These are phyloP conservation scores for Thecocarcelia acutangulata DNA, from an alignment of 2,888 invertebrate genomes.

Conservation along the genomic window DNA sequence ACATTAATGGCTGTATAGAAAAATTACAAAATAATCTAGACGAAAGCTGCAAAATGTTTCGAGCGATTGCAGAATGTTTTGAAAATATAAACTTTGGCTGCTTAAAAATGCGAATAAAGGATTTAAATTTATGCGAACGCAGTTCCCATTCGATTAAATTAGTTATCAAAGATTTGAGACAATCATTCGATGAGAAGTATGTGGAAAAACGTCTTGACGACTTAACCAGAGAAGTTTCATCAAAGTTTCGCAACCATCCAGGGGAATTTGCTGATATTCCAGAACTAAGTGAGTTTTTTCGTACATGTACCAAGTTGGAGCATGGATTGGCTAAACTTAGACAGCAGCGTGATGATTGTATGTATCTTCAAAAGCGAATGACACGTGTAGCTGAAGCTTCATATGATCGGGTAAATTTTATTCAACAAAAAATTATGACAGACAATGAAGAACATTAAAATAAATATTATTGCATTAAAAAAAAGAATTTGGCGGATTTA, in stretches of 20 bases:
- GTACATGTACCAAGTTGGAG: constrained; percentile 77
- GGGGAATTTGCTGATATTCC: constrained; percentile 80
- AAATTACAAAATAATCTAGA: constrained; percentile 76
- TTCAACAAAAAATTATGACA: constrained; percentile 68
- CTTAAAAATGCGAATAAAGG: constrained; percentile 76
- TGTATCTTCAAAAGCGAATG: constrained; percentile 74
- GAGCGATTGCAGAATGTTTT: constrained; percentile 76
- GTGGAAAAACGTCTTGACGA: constrained; percentile 73
- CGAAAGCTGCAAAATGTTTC: constrained; percentile 77
- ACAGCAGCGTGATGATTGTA: constrained; percentile 74
- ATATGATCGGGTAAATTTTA: constrained; percentile 75
- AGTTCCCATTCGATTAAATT: constrained; percentile 70
- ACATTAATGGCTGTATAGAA: constrained; percentile 75
- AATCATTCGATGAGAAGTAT: constrained; percentile 74
- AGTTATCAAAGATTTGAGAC: constrained; percentile 70
- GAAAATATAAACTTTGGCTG: constrained; percentile 76
- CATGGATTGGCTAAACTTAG: constrained; percentile 75
- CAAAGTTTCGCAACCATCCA: constrained; percentile 76
- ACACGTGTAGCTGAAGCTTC: constrained; percentile 75
- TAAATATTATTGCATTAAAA: constrained; percentile 66
- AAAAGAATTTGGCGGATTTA: constrained; percentile 42
- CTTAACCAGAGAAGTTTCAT: constrained; percentile 74
- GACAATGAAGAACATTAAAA: constrained; percentile 62
- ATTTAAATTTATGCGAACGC: constrained; percentile 74
- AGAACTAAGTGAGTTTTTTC: constrained; percentile 78